Percentiles rank a stretch among this genome's conserved stretches.
phyloP scores from a whole-genome alignment of 2,113 vertebrate genomes.

The Leiothrix lutea region DNA sequence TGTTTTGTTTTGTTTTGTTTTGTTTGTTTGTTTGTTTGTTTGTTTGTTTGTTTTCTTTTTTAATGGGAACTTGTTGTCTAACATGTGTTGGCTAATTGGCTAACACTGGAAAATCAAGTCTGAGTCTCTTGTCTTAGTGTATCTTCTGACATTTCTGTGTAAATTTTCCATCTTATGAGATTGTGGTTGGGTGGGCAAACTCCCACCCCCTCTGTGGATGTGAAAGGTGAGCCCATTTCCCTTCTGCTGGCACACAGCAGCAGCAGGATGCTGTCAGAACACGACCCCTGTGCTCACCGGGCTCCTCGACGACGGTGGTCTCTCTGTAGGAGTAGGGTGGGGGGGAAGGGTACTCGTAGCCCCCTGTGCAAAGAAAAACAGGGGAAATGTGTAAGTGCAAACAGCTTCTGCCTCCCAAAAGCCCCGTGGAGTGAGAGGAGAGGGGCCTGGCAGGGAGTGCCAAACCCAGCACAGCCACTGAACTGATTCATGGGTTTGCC shows the following conservation, averaged over 20 bases:
- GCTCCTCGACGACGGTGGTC: neutral
- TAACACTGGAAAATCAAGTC: neutral
- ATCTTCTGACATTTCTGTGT: neutral
- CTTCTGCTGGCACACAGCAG: too few relatives aligned
- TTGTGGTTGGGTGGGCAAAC: neutral
- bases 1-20: too few relatives aligned
- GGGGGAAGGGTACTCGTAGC: slow-evolving; percentile 32
- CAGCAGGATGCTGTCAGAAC: fast-evolving
- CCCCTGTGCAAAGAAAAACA: neutral
- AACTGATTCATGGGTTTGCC: neutral
- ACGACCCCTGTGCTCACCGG: neutral
- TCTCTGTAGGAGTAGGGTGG: slow-evolving; percentile 49
- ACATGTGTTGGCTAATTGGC: too few relatives aligned
- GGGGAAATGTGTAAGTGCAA: fast-evolving
- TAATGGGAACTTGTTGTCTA: neutral
- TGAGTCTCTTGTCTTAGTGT: neutral
- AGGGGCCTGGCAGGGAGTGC: neutral
- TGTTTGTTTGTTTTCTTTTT: neutral
- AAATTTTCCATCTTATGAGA: neutral
- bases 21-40: too few relatives aligned
- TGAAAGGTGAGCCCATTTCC: neutral
- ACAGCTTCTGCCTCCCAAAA: neutral
- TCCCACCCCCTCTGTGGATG: neutral
- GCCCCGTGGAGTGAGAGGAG: fast-evolving
- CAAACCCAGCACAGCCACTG: neutral